Evolutionary conservation across 2,797 vertebrate genomes (phyloP).

Genomic region (Taeniopygia guttata): DNA sequence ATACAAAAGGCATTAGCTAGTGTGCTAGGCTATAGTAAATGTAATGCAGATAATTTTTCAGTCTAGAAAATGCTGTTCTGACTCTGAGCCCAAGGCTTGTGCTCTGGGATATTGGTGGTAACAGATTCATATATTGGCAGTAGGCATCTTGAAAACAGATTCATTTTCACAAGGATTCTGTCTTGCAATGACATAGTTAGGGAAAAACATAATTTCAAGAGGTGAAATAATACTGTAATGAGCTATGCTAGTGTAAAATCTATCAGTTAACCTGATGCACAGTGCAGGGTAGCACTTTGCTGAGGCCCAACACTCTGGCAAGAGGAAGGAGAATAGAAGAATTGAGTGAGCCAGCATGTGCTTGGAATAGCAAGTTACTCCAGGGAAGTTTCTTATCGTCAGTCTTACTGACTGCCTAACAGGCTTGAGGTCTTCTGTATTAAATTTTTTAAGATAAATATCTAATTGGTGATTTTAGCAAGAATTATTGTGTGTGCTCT

Average conservation of each 20-base stretch:
- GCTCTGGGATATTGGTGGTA: background rate
- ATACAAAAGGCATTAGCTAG: background rate
- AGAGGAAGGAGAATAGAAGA: background rate
- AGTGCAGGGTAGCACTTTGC: background rate
- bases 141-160: background rate
- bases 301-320: accelerated
- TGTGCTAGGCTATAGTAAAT: background rate
- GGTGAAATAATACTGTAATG: background rate
- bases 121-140: background rate
- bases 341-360: background rate
- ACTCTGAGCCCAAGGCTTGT: background rate
- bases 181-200: background rate
- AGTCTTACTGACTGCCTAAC: background rate
- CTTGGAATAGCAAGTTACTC: background rate
- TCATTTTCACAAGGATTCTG: background rate
- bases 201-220: background rate
- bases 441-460: background rate
- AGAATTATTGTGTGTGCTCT: background rate
- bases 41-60: background rate
- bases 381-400: background rate
- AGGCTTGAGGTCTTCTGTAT: background rate
- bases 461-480: background rate
- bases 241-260: background rate
- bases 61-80: background rate
- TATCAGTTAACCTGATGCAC: background rate